Conservation (phyloP, 2,888 invertebrate species). For the Andrena praecox region DNA sequence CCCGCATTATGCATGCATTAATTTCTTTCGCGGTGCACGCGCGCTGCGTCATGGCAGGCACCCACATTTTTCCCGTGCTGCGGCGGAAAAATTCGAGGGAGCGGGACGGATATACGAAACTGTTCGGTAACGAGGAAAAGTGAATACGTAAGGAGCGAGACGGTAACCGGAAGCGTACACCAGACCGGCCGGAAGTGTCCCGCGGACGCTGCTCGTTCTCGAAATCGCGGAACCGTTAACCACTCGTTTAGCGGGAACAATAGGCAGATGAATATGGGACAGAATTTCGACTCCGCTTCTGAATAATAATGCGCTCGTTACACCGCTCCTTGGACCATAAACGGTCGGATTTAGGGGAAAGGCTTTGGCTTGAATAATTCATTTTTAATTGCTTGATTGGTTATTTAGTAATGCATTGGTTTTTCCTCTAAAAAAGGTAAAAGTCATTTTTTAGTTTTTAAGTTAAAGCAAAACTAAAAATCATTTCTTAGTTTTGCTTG, state of each 20-base stretch:
- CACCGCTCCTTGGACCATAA: not conserved
- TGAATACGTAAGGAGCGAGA: conserved; percentile 19
- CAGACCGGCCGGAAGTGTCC: conserved; percentile 26
- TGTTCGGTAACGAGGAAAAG: conserved; percentile 19
- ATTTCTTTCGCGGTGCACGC: conserved; percentile 27
- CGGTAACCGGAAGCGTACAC: conserved; percentile 33
- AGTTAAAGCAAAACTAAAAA: no score
- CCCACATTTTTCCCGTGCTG: not conserved
- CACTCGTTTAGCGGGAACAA: conserved; percentile 21
- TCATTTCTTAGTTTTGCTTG: no score
- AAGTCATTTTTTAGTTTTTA: no score
- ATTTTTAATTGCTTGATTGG: not conserved
- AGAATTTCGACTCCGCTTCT: conserved; percentile 10
- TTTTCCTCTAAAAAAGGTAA: no score
- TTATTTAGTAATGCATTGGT: not conserved
- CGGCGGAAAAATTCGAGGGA: not conserved
- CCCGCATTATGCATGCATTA: conserved; percentile 29
- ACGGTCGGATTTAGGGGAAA: no score
- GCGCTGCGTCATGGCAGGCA: conserved; percentile 6
- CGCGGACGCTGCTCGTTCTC: conserved; percentile 33
- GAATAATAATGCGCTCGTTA: conserved; percentile 16
- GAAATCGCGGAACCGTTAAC: conserved; percentile 56
- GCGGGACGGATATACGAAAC: not conserved
- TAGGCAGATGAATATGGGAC: not conserved
- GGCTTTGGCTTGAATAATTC: no score